Evolutionary conservation across 1,140 invertebrate genomes (phyloP).

Genomic region (Pseudomyrmex cubaensis): DNA sequence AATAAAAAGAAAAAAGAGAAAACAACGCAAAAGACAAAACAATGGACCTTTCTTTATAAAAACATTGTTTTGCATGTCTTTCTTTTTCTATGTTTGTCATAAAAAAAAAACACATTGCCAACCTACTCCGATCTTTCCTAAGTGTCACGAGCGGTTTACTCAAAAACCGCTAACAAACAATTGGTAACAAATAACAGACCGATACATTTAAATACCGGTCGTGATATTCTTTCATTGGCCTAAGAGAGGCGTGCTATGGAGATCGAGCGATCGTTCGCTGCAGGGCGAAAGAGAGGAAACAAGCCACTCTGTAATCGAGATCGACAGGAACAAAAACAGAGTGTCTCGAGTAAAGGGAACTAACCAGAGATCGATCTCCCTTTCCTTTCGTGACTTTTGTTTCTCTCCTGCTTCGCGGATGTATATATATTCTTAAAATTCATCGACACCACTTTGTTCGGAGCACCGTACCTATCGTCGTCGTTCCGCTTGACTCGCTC

Average conservation of each 20-base stretch:
- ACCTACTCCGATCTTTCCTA: too few species aligned
- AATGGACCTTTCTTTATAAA: too few species aligned
- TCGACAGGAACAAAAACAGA: slow-evolving; percentile 33
- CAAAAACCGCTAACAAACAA: background rate
- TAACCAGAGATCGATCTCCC: slow-evolving; percentile 8
- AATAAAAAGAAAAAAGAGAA: too few species aligned
- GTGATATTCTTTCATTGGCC: background rate
- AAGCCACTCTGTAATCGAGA: slow-evolving; percentile 52
- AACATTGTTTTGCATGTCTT: background rate
- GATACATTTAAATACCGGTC: background rate
- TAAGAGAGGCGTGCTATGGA: slow-evolving; percentile 14
- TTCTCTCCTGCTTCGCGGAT: background rate
- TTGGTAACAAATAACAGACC: background rate
- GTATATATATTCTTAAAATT: slow-evolving; percentile 23
- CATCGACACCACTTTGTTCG: background rate
- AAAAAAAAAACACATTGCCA: too few species aligned
- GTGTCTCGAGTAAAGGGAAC: slow-evolving; percentile 22
- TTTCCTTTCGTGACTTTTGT: slow-evolving; percentile 44
- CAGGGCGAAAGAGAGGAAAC: slow-evolving; percentile 33
- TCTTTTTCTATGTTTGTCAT: too few species aligned
- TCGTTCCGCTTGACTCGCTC: slow-evolving; percentile 40
- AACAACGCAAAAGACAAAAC: too few species aligned
- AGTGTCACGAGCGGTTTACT: background rate
- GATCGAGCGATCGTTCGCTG: slow-evolving; percentile 34
- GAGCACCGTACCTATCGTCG: background rate